Percentiles rank a stretch among this genome's conserved stretches.
Evolutionary conservation across 2,888 invertebrate genomes (phyloP).

Genomic region (Pseudolycoriella hygida): DNA sequence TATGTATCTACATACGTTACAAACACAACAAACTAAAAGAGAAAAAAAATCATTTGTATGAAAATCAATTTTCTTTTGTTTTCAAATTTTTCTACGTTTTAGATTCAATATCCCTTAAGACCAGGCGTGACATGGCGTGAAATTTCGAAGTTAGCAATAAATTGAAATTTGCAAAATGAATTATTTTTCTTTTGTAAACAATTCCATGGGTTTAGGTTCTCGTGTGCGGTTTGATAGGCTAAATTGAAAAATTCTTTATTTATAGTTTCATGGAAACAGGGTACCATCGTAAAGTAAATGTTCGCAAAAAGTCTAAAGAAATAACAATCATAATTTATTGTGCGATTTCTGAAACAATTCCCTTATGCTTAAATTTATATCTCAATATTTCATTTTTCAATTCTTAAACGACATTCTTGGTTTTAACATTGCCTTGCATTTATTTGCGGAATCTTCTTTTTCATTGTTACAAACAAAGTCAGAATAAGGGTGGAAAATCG

Average conservation of each 20-base stretch:
- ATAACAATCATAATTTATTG: no score
- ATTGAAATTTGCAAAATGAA: conserved; percentile 2
- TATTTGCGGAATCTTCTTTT: no score
- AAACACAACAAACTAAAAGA: neutral
- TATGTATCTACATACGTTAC: neutral
- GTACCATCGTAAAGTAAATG: no score
- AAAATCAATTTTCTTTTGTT: conserved; percentile 2
- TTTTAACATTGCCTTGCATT: no score
- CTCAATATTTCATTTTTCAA: no score
- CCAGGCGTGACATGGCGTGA: conserved; percentile 4
- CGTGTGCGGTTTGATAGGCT: neutral
- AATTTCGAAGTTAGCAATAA: conserved; percentile 4
- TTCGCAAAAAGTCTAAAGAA: no score
- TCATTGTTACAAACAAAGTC: no score
- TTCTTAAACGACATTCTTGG: no score
- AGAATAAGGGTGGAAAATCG: no score
- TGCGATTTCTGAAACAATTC: no score
- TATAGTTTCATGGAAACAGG: no score
- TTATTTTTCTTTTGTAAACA: conserved; percentile 1
- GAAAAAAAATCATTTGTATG: neutral
- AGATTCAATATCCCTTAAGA: conserved; percentile 2
- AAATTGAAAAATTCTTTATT: neutral
- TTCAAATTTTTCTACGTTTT: neutral
- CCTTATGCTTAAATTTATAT: no score
- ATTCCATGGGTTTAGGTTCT: neutral